Percentiles rank a stretch among this genome's conserved stretches.
Evolutionary conservation across 2,113 vertebrate species (phyloP).

Genomic region (Brachyistius frenatus): DNA sequence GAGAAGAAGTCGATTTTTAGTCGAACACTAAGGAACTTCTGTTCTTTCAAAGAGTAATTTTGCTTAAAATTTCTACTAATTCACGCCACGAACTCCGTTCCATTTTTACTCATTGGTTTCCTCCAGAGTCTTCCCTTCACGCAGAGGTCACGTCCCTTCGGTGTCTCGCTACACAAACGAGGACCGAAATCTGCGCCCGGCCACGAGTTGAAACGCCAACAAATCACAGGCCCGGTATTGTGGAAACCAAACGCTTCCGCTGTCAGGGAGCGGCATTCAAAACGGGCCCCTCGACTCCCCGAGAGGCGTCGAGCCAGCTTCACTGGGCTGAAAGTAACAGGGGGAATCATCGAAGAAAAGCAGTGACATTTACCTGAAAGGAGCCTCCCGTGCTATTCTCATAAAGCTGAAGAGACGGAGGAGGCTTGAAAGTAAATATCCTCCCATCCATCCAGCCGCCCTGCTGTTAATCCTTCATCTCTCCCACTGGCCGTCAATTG

Average conservation of each 20-base stretch:
- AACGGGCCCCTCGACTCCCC: slow-evolving; percentile 56
- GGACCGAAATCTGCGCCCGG: slow-evolving; percentile 14
- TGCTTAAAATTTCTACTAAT: too few species aligned
- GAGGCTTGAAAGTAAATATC: slow-evolving; percentile 62
- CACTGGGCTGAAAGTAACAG: slow-evolving; percentile 61
- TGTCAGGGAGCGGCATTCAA: slow-evolving; percentile 66
- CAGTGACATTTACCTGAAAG: slow-evolving; percentile 80
- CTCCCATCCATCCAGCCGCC: slow-evolving; percentile 35
- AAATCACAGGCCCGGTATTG: slow-evolving; percentile 6
- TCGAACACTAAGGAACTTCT: too few species aligned
- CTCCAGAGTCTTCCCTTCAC: slow-evolving; percentile 6
- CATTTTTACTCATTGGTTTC: background rate
- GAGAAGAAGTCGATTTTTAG: too few species aligned
- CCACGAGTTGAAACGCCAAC: slow-evolving; percentile 43
- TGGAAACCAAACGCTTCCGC: slow-evolving; percentile 25
- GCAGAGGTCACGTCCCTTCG: slow-evolving; percentile 13
- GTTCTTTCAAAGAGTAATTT: too few species aligned
- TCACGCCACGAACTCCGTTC: background rate
- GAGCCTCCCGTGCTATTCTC: slow-evolving; percentile 47
- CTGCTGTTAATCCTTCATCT: slow-evolving; percentile 58
- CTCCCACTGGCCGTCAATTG: slow-evolving; percentile 27
- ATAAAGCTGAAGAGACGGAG: slow-evolving; percentile 55
- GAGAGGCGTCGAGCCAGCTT: slow-evolving; percentile 45
- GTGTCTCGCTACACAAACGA: slow-evolving; percentile 26
- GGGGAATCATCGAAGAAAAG: slow-evolving; percentile 53